These are phyloP conservation scores for Atethmia centrago DNA, from an alignment of 2,888 invertebrate species.

Conservation along the genomic window DNA sequence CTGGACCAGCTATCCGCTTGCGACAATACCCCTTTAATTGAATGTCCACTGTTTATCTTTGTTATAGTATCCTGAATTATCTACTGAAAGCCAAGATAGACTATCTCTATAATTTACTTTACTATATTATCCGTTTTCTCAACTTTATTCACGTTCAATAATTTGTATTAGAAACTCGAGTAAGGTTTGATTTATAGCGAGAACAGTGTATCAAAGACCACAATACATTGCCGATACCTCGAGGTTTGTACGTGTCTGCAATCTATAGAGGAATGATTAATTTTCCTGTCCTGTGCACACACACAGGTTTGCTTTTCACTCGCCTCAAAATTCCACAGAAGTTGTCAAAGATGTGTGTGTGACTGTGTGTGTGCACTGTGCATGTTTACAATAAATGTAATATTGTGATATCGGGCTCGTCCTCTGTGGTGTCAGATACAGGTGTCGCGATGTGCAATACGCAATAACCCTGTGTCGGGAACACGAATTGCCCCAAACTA, in stretches of 20 bases:
- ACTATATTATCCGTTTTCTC: constrained; percentile 21
- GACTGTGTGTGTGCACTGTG: constrained; percentile 51
- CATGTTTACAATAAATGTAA: constrained; percentile 75
- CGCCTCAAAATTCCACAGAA: constrained; percentile 33
- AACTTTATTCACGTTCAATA: constrained; percentile 23
- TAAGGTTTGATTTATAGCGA: constrained; percentile 42
- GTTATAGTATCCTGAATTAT: constrained; percentile 48
- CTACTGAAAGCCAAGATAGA: constrained; percentile 36
- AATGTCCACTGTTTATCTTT: constrained; percentile 74
- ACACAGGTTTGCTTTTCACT: constrained; percentile 51
- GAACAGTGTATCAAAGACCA: constrained; percentile 57
- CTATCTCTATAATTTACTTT: constrained; percentile 31
- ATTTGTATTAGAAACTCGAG: constrained; percentile 38
- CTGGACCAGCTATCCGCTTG: constrained; percentile 63
- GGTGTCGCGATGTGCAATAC: constrained; percentile 79
- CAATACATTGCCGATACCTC: constrained; percentile 62
- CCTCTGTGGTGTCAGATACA: constrained; percentile 79
- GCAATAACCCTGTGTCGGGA: constrained; percentile 76
- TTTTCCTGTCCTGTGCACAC: constrained; percentile 59
- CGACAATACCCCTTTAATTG: constrained; percentile 76
- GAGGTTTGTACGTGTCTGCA: constrained; percentile 65
- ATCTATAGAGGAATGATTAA: constrained; percentile 70
- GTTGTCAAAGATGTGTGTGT: constrained; percentile 21
- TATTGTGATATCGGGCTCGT: constrained; percentile 72
- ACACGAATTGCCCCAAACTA: constrained; percentile 72